Evolutionary conservation across 1,140 invertebrate genomes (phyloP).

Genomic region (Drosophila sproati): DNA sequence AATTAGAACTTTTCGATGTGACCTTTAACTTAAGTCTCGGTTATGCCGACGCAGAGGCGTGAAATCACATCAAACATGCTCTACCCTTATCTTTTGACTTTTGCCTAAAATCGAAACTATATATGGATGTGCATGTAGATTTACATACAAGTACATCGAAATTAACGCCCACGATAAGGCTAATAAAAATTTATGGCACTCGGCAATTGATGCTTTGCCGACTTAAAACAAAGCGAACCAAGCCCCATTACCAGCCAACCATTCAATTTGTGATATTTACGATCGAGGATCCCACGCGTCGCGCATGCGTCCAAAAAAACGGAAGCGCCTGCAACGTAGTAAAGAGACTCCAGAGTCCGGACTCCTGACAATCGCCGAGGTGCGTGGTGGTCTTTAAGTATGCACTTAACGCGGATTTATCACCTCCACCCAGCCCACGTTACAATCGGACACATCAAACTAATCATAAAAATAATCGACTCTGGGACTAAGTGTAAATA

Average conservation of each 20-base stretch:
- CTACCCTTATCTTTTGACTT: constrained; percentile 10
- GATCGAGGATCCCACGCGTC: constrained; percentile 64
- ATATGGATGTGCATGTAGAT: no score
- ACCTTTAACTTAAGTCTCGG: constrained; percentile 12
- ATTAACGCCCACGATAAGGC: constrained; percentile 39
- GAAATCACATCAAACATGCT: constrained; percentile 2
- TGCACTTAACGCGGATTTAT: constrained; percentile 72
- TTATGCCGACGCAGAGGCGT: constrained; percentile 2
- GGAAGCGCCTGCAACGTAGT: constrained; percentile 50
- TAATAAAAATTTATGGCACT: constrained; percentile 69
- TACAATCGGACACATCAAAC: constrained; percentile 1
- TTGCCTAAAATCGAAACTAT: not conserved
- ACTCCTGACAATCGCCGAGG: constrained; percentile 19
- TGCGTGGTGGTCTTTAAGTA: constrained; percentile 39
- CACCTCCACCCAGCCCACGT: constrained; percentile 56
- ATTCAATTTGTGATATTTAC: constrained; percentile 68
- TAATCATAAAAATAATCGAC: constrained; percentile 44
- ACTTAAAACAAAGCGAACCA: constrained; percentile 49
- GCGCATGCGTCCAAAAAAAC: constrained; percentile 47
- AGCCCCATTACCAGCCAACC: constrained; percentile 31
- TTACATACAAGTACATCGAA: constrained; percentile 7
- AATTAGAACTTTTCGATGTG: constrained; percentile 55
- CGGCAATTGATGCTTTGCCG: constrained; percentile 41
- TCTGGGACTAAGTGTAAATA: not conserved
- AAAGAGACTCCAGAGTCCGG: not conserved